Evolutionary conservation across 2,888 invertebrate genomes (phyloP).

Genomic region (Rotaria socialis): DNA sequence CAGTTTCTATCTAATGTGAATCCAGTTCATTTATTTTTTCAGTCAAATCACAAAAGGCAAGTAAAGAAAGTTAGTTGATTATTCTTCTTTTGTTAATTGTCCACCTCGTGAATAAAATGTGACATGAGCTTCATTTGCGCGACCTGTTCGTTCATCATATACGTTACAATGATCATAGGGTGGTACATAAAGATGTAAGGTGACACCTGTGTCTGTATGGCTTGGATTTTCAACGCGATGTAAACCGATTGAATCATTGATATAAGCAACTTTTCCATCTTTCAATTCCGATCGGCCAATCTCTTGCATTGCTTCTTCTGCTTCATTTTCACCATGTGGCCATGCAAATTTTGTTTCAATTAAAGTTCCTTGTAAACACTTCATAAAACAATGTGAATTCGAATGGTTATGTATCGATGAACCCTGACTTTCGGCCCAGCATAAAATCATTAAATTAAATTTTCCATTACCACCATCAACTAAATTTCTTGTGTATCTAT

Average conservation of each 20-base stretch:
- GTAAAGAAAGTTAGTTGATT: background rate
- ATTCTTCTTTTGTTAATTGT: background rate
- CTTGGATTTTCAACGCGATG: constrained; percentile 92
- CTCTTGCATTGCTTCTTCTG: constrained; percentile 64
- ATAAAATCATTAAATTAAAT: constrained; percentile 92
- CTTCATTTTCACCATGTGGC: constrained; percentile 67
- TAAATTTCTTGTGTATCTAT: constrained; percentile 89
- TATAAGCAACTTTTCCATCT: constrained; percentile 81
- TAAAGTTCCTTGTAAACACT: constrained; percentile 66
- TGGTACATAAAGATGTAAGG: constrained; percentile 88
- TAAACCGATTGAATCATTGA: constrained; percentile 86
- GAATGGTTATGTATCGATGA: constrained; percentile 94
- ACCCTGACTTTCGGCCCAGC: constrained; percentile 92
- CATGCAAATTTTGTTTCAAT: constrained; percentile 78
- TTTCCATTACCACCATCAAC: constrained; percentile 92
- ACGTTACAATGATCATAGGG: constrained; percentile 81
- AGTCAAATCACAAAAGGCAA: background rate
- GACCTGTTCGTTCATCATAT: constrained; percentile 83
- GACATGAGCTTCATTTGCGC: constrained; percentile 1
- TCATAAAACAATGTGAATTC: constrained; percentile 94
- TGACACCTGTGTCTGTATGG: constrained; percentile 79
- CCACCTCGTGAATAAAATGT: constrained; percentile 43
- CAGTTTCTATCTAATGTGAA: background rate
- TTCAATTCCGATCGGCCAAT: constrained; percentile 68
- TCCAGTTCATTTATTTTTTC: background rate